These are phyloP conservation scores for Spodoptera exigua DNA, from an alignment of 2,888 invertebrate species.

Conservation along the genomic window DNA sequence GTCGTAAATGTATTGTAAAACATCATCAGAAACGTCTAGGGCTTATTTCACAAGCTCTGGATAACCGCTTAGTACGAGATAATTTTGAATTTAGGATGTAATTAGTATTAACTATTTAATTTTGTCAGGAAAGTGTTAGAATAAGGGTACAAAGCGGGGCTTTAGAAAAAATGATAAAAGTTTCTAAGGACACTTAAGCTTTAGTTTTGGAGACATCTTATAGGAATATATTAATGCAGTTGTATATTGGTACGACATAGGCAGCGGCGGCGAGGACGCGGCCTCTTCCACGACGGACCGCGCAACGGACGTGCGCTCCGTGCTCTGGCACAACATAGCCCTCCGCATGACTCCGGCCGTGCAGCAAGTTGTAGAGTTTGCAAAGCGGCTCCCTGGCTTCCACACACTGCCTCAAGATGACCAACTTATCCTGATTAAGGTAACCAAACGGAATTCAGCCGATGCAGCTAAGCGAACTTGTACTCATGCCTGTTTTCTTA, in stretches of 20 bases:
- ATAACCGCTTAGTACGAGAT: too few relatives aligned
- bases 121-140: too few relatives aligned
- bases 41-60: too few relatives aligned
- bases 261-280: slow-evolving; percentile 87
- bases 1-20: too few relatives aligned
- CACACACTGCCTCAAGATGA: slow-evolving; percentile 97
- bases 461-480: slow-evolving; percentile 9
- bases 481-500: neutral
- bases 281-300: slow-evolving; percentile 70
- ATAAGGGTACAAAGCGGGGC: too few relatives aligned
- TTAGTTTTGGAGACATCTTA: too few relatives aligned
- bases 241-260: slow-evolving; percentile 16
- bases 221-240: too few relatives aligned
- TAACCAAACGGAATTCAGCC: slow-evolving; percentile 44
- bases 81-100: too few relatives aligned
- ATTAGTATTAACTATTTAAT: too few relatives aligned
- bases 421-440: slow-evolving; percentile 98
- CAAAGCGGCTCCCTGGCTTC: slow-evolving; percentile 98
- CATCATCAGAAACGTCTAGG: too few relatives aligned
- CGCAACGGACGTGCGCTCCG: slow-evolving; percentile 93
- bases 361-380: slow-evolving; percentile 98
- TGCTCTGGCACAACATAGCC: slow-evolving; percentile 97
- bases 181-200: too few relatives aligned
- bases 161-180: too few relatives aligned
- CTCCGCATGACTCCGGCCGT: slow-evolving; percentile 96